These are phyloP conservation scores for Urocitellus parryii DNA, from an alignment of 2,113 vertebrate species.

Conservation along the genomic window DNA sequence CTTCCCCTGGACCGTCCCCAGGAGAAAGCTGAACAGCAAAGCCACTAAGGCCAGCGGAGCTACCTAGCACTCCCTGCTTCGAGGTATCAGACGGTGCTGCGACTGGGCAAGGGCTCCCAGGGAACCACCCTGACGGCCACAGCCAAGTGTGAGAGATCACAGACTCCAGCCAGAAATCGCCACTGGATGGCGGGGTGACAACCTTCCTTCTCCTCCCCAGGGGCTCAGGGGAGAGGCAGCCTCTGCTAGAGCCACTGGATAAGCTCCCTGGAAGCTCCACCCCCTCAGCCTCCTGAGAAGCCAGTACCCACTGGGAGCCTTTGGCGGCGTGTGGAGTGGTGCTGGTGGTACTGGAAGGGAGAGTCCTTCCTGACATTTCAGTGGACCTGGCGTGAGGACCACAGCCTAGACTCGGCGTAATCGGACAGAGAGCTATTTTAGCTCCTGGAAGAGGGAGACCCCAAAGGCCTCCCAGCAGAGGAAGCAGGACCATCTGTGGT, in stretches of 20 bases:
- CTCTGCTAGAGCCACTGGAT: not conserved
- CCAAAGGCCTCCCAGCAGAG: not conserved
- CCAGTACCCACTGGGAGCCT: not conserved
- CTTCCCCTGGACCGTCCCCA: not conserved
- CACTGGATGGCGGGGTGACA: not conserved
- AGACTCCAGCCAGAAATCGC: slow-evolving; percentile 48
- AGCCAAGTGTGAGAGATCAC: slow-evolving; percentile 54
- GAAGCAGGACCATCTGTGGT: not conserved
- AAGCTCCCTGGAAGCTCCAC: not conserved
- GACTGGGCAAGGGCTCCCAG: not conserved
- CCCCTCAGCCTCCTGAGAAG: no score
- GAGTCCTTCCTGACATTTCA: not conserved
- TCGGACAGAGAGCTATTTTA: not conserved
- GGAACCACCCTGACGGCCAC: slow-evolving; percentile 48
- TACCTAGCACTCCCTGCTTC: not conserved
- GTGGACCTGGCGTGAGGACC: not conserved
- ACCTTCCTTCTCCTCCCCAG: not conserved
- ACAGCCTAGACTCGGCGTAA: not conserved
- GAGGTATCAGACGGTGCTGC: not conserved
- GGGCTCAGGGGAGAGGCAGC: not conserved
- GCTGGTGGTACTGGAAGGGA: not conserved
- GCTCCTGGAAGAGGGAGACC: not conserved
- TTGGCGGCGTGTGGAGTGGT: not conserved
- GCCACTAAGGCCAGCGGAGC: not conserved
- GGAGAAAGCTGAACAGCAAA: not conserved